A percentile compares a stretch with the other conserved stretches of the same genome.
Conservation (phyloP, 2,113 vertebrate genomes). For the Apteryx mantelli region DNA sequence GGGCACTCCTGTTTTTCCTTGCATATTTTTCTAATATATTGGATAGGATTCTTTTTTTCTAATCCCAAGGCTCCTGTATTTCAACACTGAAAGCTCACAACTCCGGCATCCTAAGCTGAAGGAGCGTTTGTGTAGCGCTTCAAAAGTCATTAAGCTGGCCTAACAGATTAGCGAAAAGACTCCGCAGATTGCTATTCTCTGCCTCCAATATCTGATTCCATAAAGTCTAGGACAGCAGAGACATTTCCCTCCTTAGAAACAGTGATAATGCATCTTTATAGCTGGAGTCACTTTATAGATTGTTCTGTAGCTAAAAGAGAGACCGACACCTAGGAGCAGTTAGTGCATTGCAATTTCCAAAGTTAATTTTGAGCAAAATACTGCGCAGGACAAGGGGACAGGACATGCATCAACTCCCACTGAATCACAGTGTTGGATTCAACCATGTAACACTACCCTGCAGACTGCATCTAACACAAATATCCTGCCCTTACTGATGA, state of each 20-base stretch:
- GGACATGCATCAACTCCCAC: background rate
- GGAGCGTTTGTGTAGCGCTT: background rate
- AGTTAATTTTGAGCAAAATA: background rate
- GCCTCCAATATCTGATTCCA: background rate
- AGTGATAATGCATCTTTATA: background rate
- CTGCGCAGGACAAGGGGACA: background rate
- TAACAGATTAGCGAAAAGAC: background rate
- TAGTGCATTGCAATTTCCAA: background rate
- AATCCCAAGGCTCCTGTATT: background rate
- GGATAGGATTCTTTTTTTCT: background rate
- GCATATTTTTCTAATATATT: background rate
- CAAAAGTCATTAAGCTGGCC: background rate
- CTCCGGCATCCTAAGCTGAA: rapidly evolving
- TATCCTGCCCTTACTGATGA: background rate
- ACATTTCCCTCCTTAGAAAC: background rate
- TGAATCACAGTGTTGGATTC: background rate
- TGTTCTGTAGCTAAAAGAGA: background rate
- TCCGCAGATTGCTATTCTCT: background rate
- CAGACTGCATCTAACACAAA: background rate
- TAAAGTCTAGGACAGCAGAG: background rate
- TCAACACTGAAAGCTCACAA: background rate
- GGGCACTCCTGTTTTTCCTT: background rate
- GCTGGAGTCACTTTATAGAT: background rate
- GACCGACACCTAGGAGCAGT: rapidly evolving
- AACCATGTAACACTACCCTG: background rate